Conservation (phyloP, 2,113 vertebrate species). For the Mesitornis unicolor region DNA sequence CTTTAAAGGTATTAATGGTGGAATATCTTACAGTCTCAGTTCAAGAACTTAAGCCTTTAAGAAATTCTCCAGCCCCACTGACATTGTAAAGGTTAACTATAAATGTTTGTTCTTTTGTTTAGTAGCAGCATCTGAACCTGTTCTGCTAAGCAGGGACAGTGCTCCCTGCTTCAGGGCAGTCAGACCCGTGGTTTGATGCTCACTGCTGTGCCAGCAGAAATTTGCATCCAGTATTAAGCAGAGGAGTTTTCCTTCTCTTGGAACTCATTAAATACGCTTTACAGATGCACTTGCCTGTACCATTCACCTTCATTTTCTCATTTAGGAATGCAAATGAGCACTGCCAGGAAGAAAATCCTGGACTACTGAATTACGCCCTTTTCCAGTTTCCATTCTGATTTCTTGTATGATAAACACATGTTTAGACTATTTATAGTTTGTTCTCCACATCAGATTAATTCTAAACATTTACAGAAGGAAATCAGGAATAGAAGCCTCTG, state of each 20-base stretch:
- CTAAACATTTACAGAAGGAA: constrained; percentile 24
- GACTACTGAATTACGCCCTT: neutral
- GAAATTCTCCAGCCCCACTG: constrained; percentile 11
- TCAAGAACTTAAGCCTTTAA: constrained; percentile 58
- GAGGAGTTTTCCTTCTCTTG: constrained; percentile 10
- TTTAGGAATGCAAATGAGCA: neutral
- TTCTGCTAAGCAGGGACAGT: neutral
- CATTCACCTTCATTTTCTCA: neutral
- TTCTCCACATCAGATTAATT: neutral
- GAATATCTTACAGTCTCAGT: constrained; percentile 40
- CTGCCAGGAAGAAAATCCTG: neutral
- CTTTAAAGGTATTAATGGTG: constrained; percentile 46
- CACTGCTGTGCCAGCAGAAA: constrained; percentile 35
- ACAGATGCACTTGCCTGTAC: neutral
- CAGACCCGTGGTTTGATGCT: neutral
- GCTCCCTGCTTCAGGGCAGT: neutral
- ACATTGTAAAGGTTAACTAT: constrained; percentile 55
- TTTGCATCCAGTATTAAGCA: neutral
- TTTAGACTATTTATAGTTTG: neutral
- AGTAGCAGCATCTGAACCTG: neutral
- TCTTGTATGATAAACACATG: neutral
- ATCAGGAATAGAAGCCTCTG: neutral
- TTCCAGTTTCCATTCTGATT: neutral
- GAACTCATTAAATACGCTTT: neutral
- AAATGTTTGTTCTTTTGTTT: constrained; percentile 28